phyloP scores from a whole-genome alignment of 2,888 invertebrate genomes.

The Bursaphelenchus okinawaensis region DNA sequence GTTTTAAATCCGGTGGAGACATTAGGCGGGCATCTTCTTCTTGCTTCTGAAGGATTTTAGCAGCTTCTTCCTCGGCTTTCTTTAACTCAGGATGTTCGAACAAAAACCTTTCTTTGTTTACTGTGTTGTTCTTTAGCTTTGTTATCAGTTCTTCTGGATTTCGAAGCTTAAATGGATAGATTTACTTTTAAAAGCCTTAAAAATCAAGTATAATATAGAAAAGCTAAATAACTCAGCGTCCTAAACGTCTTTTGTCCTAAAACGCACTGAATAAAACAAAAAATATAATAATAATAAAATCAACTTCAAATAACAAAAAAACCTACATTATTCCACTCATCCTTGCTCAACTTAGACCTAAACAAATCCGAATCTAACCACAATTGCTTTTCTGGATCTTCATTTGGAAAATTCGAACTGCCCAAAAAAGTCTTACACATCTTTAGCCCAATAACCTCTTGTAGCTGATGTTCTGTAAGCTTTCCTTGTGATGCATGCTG shows the following conservation, averaged over 20 bases:
- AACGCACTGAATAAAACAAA: not conserved
- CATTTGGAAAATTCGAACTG: not conserved
- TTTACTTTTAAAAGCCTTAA: too few relatives aligned
- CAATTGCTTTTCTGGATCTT: not conserved
- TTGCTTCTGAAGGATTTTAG: not conserved
- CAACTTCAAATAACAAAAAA: not conserved
- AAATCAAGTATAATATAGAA: too few relatives aligned
- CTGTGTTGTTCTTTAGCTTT: not conserved
- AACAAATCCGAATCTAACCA: conserved; percentile 3
- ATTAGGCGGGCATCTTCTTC: not conserved
- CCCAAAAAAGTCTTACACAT: not conserved
- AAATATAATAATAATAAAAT: not conserved
- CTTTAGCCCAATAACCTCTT: conserved; percentile 5
- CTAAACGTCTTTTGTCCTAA: too few relatives aligned
- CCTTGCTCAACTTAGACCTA: not conserved
- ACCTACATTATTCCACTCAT: conserved; percentile 10
- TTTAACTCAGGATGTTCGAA: not conserved
- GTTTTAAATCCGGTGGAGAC: not conserved
- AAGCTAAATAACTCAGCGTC: too few relatives aligned
- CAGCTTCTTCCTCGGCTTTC: conserved; percentile 4
- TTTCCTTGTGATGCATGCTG: not conserved
- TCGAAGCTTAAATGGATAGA: conserved; percentile 1
- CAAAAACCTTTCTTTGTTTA: not conserved
- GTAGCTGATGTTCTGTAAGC: conserved; percentile 3
- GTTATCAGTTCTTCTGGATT: conserved; percentile 3